A percentile compares a stretch with the other conserved stretches of the same genome.
phyloP scores from a whole-genome alignment of 2,888 invertebrate species.

The Glyphotaelius pellucidus region DNA sequence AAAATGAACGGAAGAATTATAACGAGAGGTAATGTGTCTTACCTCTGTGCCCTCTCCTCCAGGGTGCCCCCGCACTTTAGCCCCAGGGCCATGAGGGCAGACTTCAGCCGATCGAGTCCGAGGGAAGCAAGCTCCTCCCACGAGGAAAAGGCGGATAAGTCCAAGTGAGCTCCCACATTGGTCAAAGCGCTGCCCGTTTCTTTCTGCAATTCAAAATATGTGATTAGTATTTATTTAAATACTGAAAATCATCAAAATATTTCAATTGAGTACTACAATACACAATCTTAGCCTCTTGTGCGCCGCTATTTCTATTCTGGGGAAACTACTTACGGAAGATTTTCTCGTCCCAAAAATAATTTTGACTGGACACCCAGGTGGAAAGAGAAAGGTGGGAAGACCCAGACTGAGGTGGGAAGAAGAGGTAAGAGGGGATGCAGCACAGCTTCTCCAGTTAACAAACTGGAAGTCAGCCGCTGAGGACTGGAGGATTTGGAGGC shows the following conservation, averaged over 20 bases:
- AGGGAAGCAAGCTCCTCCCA: slow-evolving; percentile 98
- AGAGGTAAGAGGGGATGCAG: no score
- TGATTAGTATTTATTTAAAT: slow-evolving; percentile 20
- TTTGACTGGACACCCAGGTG: no score
- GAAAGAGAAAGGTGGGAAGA: no score
- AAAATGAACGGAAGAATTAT: neutral
- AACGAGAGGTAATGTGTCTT: neutral
- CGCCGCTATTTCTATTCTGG: no score
- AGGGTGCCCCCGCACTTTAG: slow-evolving; percentile 99
- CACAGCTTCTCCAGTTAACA: no score
- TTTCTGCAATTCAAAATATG: slow-evolving; percentile 78
- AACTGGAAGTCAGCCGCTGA: no score
- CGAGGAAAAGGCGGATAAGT: slow-evolving; percentile 98
- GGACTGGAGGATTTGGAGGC: no score
- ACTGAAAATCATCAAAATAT: neutral
- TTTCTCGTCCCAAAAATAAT: no score
- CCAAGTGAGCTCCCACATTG: slow-evolving; percentile 96
- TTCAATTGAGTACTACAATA: no score
- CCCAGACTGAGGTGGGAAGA: no score
- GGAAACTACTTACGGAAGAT: no score
- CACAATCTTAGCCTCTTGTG: no score
- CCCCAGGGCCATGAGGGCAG: slow-evolving; percentile 96
- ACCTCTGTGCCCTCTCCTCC: slow-evolving; percentile 97
- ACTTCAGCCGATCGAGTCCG: slow-evolving; percentile 97
- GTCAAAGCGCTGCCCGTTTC: slow-evolving; percentile 95